Base-by-base conservation (phyloP, 2,888 invertebrate genomes). In the Melipona beecheii region DNA sequence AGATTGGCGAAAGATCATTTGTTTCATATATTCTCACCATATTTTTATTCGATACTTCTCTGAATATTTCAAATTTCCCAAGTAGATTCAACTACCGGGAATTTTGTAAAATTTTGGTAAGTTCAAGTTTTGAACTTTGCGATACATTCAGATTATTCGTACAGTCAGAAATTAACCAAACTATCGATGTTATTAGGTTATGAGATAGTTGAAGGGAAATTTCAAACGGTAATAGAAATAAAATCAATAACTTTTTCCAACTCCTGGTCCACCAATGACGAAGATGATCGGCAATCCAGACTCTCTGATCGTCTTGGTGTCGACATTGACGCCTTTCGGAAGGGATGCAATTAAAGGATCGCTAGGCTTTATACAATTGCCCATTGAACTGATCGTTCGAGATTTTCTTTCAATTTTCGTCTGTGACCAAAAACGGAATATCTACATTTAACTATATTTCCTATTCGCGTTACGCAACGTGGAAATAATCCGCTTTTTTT, bases 211-310 rank as follows among this genome's bases (percentile, higher is more conserved):
- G 13, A 21, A 27, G 2, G 60, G 9, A 43, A 43, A 60, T 4
- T 15, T 17, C 4, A 36, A 62, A 43, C 43, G 9, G 43, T 43
- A 0, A 9, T 66, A 54, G 21, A n/a, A 54, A 66, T 64, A 69
- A 50, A 21, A 66, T 5, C 64, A 79, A 65, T 79, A 83, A 91
- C 90, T 82, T 87, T 91, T 91, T 68, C 91, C 92, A 31, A 89
- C 78, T 62, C 91, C 91, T 9, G 91, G 91, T 68, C 89, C 90
- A 73, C 92, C 91, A 31, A 90, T 82, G 17, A 92, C 17, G 68
- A 90, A 87, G 60, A 91, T 86, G 36, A 92, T 88, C 9, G 89
- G 85, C 24, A 89, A 24, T 17, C 72, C 31, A 5, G 74, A 81
- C 52, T 75, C 68, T 73, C 36, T 89, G 27, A 92, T 60, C 9